Conservation (phyloP, 2,113 vertebrate species). For the Plotosus lineatus region DNA sequence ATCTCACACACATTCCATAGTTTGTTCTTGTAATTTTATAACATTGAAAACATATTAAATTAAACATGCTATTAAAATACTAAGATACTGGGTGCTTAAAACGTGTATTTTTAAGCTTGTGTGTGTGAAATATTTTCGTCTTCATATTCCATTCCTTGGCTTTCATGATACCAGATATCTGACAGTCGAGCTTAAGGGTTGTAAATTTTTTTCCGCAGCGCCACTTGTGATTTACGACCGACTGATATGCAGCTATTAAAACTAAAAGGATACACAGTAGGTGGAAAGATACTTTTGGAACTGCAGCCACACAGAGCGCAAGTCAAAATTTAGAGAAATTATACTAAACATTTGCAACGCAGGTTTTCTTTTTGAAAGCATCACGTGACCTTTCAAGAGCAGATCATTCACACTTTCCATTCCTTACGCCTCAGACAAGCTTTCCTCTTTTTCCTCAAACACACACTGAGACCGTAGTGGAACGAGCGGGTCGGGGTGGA, state of each 20-base stretch:
- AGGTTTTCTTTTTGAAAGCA: background rate
- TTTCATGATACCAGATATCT: background rate
- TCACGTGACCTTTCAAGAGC: background rate
- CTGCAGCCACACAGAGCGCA: background rate
- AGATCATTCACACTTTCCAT: background rate
- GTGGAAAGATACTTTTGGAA: background rate
- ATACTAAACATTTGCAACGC: background rate
- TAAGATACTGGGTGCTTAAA: background rate
- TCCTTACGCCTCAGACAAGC: background rate
- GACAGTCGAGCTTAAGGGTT: background rate
- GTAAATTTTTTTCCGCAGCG: background rate
- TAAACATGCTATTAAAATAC: background rate
- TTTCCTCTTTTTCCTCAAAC: slow-evolving; percentile 20
- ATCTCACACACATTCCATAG: background rate
- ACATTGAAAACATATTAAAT: background rate
- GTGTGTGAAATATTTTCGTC: background rate
- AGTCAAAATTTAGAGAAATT: background rate
- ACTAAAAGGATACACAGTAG: background rate
- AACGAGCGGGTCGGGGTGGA: slow-evolving; percentile 60
- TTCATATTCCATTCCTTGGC: background rate
- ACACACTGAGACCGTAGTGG: slow-evolving; percentile 58
- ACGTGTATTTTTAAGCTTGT: background rate
- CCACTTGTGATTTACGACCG: background rate
- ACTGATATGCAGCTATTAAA: background rate
- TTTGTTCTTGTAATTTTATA: background rate